Conservation (phyloP, 2,797 vertebrate species). For the Artibeus lituratus region DNA sequence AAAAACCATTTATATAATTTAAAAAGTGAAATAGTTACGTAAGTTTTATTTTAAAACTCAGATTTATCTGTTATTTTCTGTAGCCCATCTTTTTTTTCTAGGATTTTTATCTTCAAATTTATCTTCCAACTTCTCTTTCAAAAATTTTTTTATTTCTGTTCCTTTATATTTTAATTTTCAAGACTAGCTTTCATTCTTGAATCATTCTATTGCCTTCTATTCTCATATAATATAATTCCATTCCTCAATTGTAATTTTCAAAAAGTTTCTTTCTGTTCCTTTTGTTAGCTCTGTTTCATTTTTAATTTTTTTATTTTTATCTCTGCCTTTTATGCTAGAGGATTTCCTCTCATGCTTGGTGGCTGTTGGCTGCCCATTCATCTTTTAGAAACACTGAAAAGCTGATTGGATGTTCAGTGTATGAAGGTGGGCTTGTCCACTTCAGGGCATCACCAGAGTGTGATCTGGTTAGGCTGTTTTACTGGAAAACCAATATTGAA, state of each 20-base stretch:
- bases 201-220: neutral
- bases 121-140: neutral
- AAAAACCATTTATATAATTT: neutral
- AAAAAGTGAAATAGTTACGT: neutral
- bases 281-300: neutral
- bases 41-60: neutral
- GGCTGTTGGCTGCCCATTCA: neutral
- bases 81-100: neutral
- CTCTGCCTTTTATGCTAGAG: neutral
- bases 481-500: neutral
- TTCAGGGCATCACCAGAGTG: neutral
- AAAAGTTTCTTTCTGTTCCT: neutral
- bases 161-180: neutral
- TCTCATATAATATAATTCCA: neutral
- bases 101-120: neutral
- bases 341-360: neutral
- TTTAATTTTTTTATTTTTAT: neutral
- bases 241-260: neutral
- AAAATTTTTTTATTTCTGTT: neutral
- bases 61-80: neutral
- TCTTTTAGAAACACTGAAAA: neutral
- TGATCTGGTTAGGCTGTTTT: neutral
- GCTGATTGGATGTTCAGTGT: neutral
- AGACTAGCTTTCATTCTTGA: neutral
- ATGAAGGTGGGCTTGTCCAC: neutral